These are phyloP conservation scores for Psittacula echo DNA, from an alignment of 2,797 vertebrate genomes.

Conservation along the genomic window DNA sequence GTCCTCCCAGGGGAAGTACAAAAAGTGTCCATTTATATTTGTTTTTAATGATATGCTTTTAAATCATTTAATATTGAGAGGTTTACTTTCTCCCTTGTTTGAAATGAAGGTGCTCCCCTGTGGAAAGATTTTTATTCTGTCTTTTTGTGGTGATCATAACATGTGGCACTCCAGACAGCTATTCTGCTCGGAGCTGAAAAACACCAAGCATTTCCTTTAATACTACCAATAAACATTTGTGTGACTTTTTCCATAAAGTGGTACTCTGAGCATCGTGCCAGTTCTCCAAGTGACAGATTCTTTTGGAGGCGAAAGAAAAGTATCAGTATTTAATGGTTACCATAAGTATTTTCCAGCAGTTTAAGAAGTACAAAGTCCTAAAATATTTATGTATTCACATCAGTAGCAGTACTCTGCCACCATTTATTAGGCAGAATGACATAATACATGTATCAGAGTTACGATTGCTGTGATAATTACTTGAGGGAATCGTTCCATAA, in stretches of 20 bases:
- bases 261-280: neutral
- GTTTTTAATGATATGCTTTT: neutral
- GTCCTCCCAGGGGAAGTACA: neutral
- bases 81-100: neutral
- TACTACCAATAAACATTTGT: conserved; percentile 42
- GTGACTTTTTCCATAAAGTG: neutral
- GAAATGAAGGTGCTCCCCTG: neutral
- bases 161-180: conserved; percentile 36
- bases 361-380: conserved; percentile 34
- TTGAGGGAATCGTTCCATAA: conserved; percentile 14
- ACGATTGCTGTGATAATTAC: conserved; percentile 40
- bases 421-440: conserved; percentile 18
- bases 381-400: conserved; percentile 40
- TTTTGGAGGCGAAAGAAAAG: conserved; percentile 13
- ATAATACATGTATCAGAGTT: conserved; percentile 51
- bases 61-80: neutral
- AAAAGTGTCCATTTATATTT: neutral
- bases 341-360: conserved; percentile 29
- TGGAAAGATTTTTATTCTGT: conserved; percentile 23
- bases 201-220: conserved; percentile 8
- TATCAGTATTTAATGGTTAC: conserved; percentile 35
- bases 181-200: conserved; percentile 40
- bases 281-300: conserved; percentile 19
- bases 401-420: conserved; percentile 4
- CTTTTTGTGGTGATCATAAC: conserved; percentile 38